A percentile compares a stretch with the other conserved stretches of the same genome.
Conservation (phyloP, 1,140 invertebrate species). For the Drosophila yakuba region DNA sequence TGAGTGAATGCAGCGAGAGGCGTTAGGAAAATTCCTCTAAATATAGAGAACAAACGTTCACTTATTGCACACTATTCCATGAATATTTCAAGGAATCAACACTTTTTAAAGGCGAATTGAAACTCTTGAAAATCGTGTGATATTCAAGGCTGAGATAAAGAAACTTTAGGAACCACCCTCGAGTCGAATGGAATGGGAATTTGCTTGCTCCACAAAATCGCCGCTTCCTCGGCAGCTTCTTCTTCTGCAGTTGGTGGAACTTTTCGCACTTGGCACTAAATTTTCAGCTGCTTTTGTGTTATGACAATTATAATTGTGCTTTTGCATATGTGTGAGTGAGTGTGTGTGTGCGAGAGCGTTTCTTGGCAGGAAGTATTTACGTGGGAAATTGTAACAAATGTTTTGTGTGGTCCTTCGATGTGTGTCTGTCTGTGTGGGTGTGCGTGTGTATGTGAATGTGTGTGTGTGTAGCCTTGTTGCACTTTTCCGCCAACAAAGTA, state of each 20-base stretch:
- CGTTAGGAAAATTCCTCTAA: background rate
- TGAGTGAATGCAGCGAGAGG: background rate
- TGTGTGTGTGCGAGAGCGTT: constrained; percentile 26
- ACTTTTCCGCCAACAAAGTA: constrained; percentile 69
- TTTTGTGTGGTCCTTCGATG: constrained; percentile 58
- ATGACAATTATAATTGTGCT: constrained; percentile 81
- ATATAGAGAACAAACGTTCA: background rate
- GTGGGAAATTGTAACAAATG: constrained; percentile 82
- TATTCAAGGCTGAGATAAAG: background rate
- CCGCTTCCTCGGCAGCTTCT: background rate
- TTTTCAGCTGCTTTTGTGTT: constrained; percentile 81
- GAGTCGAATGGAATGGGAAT: background rate
- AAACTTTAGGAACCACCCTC: background rate
- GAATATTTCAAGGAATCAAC: background rate
- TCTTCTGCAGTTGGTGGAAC: constrained; percentile 48
- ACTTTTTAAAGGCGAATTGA: background rate
- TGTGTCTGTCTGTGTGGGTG: constrained; percentile 19
- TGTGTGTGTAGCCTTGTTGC: constrained; percentile 62
- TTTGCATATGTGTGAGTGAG: constrained; percentile 53
- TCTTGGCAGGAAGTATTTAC: constrained; percentile 80
- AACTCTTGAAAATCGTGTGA: background rate
- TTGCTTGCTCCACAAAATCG: background rate
- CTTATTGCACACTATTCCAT: too few relatives aligned
- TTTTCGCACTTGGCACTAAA: constrained; percentile 79
- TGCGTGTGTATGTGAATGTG: constrained; percentile 1